These are phyloP conservation scores for Rotaria sp. DNA, from an alignment of 2,888 invertebrate genomes.

Conservation along the genomic window DNA sequence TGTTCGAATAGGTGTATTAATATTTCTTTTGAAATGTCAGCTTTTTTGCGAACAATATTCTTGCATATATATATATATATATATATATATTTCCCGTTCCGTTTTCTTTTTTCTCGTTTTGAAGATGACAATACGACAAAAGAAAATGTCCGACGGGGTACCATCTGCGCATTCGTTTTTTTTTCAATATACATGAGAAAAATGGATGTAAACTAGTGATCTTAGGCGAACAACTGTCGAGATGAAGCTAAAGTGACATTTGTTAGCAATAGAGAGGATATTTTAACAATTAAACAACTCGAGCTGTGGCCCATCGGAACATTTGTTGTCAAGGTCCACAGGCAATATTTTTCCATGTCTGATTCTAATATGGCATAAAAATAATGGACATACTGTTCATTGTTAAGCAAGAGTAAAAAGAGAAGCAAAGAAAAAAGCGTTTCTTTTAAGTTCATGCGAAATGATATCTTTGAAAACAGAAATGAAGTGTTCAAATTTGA, in stretches of 20 bases:
- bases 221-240: not conserved
- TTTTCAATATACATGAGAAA: not conserved
- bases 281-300: not conserved
- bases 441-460: not conserved
- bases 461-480: not conserved
- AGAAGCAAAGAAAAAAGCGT: not conserved
- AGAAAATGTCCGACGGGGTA: constrained; percentile 13
- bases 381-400: not conserved
- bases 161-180: not conserved
- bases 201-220: not conserved
- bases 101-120: not conserved
- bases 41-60: not conserved
- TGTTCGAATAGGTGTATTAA: not conserved
- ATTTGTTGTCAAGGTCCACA: not conserved
- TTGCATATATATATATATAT: no score
- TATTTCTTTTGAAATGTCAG: not conserved
- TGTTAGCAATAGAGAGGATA: not conserved
- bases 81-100: not conserved
- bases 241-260: not conserved
- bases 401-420: not conserved
- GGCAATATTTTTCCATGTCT: not conserved
- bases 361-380: not conserved
- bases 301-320: not conserved
- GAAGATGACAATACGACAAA: not conserved
- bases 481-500: not conserved